Percentiles rank a stretch among this genome's conserved stretches.
Conservation (phyloP, 2,888 invertebrate genomes). For the Melieria picta region DNA sequence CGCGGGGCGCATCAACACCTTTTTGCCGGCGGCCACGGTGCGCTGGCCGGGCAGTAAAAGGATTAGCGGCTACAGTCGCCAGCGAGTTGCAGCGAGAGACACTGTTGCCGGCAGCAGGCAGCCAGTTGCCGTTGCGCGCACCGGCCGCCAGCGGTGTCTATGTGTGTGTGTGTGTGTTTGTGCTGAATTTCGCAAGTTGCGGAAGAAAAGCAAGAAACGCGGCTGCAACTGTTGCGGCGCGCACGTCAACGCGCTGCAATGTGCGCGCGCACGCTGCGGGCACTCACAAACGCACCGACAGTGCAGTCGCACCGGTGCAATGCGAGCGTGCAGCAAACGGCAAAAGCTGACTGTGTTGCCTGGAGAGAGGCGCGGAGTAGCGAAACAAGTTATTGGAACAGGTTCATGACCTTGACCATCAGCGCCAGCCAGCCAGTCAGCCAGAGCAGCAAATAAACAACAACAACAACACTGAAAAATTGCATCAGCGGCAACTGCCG, state of each 20-base stretch:
- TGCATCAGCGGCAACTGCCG: conserved; percentile 11
- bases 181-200: neutral
- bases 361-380: conserved; percentile 14
- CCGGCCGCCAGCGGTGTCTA: neutral
- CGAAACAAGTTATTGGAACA: conserved; percentile 61
- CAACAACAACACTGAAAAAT: conserved; percentile 51
- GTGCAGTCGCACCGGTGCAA: neutral
- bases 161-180: neutral
- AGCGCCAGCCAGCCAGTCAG: conserved; percentile 14
- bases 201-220: conserved; percentile 8
- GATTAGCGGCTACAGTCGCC: no score
- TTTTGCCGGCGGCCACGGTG: no score
- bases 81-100: no score
- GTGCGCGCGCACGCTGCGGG: conserved; percentile 1
- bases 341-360: conserved; percentile 12
- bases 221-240: conserved; percentile 21
- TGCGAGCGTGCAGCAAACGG: neutral
- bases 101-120: neutral
- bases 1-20: no score
- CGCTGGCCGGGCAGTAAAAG: no score
- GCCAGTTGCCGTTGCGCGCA: neutral
- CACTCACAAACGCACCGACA: neutral
- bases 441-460: conserved; percentile 40
- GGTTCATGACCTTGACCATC: conserved; percentile 63
- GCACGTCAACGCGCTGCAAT: neutral